These are phyloP conservation scores for Drosophila peninsularis DNA, from an alignment of 2,888 invertebrate genomes.

Conservation along the genomic window DNA sequence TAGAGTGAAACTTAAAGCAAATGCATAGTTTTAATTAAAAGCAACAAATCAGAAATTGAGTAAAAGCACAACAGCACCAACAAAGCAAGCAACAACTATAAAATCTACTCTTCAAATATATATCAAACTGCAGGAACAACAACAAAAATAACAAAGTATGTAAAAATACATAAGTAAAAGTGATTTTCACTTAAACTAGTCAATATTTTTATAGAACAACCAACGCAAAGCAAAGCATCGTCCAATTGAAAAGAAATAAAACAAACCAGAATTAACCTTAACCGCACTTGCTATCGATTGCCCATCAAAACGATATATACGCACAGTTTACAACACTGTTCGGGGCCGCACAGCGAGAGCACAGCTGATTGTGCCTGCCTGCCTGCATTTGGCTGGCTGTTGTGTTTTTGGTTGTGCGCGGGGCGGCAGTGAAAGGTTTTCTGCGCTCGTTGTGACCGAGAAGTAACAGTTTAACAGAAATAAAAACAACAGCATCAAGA, in stretches of 20 bases:
- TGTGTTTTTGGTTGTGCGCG: constrained; percentile 37
- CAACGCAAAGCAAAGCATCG: constrained; percentile 32
- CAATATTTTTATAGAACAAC: constrained; percentile 61
- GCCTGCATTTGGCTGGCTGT: constrained; percentile 21
- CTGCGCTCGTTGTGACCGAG: constrained; percentile 26
- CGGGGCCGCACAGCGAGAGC: constrained; percentile 30
- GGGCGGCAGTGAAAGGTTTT: constrained; percentile 50
- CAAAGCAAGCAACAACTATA: constrained; percentile 24
- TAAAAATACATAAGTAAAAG: constrained; percentile 29
- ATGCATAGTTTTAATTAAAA: constrained; percentile 34
- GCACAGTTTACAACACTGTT: constrained; percentile 59
- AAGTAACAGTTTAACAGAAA: constrained; percentile 37
- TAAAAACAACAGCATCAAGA: constrained; percentile 12
- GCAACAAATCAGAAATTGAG: constrained; percentile 38
- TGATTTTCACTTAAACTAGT: constrained; percentile 52
- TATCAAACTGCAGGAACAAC: constrained; percentile 18
- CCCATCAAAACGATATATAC: constrained; percentile 39
- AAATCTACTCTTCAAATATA: constrained; percentile 26
- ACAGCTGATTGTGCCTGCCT: constrained; percentile 60
- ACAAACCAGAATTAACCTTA: not conserved
- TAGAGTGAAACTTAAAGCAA: constrained; percentile 52
- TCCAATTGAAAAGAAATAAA: constrained; percentile 34
- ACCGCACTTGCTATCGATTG: constrained; percentile 53
- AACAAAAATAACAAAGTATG: constrained; percentile 41
- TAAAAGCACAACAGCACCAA: constrained; percentile 41